phyloP scores from a whole-genome alignment of 2,797 vertebrate species.

The Coregonus suidteri region DNA sequence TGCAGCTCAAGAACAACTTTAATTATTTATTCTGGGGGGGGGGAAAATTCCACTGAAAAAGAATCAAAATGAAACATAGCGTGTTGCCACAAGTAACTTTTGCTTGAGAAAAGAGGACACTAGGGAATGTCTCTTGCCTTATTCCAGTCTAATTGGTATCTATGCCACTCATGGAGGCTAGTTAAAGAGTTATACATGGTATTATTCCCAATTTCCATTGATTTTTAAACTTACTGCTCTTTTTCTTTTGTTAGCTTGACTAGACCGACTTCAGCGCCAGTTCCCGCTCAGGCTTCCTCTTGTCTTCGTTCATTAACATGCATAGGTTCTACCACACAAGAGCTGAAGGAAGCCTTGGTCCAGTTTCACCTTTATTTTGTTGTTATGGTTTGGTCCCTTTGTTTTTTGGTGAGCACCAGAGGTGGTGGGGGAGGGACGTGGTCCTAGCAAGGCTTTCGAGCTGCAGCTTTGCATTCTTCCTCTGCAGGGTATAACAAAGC shows the following conservation, averaged over 20 bases:
- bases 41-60: slow-evolving; percentile 15
- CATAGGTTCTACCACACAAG: not conserved
- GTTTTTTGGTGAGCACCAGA: slow-evolving; percentile 31
- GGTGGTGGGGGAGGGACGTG: slow-evolving; percentile 8
- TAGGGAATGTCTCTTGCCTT: not conserved
- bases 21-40: slow-evolving; percentile 37
- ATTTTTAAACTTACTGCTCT: no score
- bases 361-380: slow-evolving; percentile 33
- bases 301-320: not conserved
- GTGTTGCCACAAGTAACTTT: slow-evolving; percentile 36
- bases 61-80: slow-evolving; percentile 42
- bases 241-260: no score
- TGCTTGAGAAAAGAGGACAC: slow-evolving; percentile 4
- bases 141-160: not conserved
- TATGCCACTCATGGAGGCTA: no score
- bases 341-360: slow-evolving; percentile 7
- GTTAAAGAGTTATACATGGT: not conserved
- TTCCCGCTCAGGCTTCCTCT: not conserved
- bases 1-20: slow-evolving; percentile 18
- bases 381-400: slow-evolving; percentile 31
- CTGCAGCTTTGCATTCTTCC: slow-evolving; percentile 54
- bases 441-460: slow-evolving; percentile 30
- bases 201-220: not conserved
- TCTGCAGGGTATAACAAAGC: slow-evolving; percentile 44
- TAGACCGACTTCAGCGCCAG: not conserved